Percentiles rank a stretch among this genome's conserved stretches.
Conservation (phyloP, 2,113 vertebrate genomes). For the Tetraodon nigroviridis region DNA sequence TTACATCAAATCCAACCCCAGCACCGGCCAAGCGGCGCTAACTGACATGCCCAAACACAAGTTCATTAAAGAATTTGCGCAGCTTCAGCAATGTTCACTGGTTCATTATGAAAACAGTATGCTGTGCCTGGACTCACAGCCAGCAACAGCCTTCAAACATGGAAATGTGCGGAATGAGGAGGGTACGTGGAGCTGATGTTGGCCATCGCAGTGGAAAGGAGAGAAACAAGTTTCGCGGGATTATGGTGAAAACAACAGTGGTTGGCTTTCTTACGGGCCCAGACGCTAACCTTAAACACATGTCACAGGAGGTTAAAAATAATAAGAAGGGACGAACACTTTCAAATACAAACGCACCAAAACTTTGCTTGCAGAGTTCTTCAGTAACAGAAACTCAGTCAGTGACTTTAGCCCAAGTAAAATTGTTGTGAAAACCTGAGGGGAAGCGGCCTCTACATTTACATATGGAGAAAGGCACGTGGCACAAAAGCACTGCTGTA, state of each 20-base stretch:
- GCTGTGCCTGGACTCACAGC: slow-evolving; percentile 56
- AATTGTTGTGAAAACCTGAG: slow-evolving; percentile 10
- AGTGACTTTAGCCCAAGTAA: too few species aligned
- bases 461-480: slow-evolving; percentile 19
- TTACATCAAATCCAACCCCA: slow-evolving; percentile 47
- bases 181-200: slow-evolving; percentile 47
- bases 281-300: slow-evolving; percentile 23
- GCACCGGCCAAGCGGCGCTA: slow-evolving; percentile 46
- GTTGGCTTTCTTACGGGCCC: slow-evolving; percentile 22
- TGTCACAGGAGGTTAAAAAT: slow-evolving; percentile 15
- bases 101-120: slow-evolving; percentile 66
- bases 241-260: slow-evolving; percentile 47
- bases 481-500: slow-evolving; percentile 24
- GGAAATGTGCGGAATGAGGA: slow-evolving; percentile 57
- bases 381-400: too few species aligned
- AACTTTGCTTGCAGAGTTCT: too few species aligned
- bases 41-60: slow-evolving; percentile 52
- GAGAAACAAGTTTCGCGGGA: slow-evolving; percentile 50
- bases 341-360: background rate
- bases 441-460: slow-evolving; percentile 18
- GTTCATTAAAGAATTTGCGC: slow-evolving; percentile 51
- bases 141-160: slow-evolving; percentile 59
- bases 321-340: background rate
- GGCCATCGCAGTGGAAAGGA: slow-evolving; percentile 65
- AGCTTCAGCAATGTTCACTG: slow-evolving; percentile 49